phyloP scores from a whole-genome alignment of 2,113 vertebrate species.

The Indicator indicator region DNA sequence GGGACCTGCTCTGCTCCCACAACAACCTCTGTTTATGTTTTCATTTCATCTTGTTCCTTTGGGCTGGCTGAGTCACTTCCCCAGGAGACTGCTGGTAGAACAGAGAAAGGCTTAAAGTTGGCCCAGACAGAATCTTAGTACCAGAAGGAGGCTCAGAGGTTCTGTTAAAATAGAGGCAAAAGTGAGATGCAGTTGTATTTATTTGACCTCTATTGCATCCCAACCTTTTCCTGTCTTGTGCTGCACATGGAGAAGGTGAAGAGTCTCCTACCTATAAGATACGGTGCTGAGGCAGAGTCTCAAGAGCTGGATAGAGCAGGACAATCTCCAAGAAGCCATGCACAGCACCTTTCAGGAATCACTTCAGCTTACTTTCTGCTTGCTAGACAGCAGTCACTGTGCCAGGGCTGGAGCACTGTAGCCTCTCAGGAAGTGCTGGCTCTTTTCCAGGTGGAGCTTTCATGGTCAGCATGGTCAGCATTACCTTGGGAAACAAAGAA shows the following conservation, averaged over 20 bases:
- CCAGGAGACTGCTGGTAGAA: background rate
- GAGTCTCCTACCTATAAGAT: background rate
- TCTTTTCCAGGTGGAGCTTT: background rate
- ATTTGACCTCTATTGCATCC: background rate
- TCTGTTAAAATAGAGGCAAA: background rate
- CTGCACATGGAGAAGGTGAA: background rate
- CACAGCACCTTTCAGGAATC: background rate
- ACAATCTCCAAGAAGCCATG: background rate
- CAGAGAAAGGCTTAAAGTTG: background rate
- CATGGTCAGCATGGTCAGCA: background rate
- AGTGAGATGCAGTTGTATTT: accelerated
- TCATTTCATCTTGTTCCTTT: background rate
- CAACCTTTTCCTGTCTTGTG: background rate
- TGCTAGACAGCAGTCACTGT: background rate
- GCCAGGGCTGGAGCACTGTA: background rate
- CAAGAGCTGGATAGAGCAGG: background rate
- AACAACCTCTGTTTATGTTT: background rate
- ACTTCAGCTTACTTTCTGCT: background rate
- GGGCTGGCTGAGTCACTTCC: background rate
- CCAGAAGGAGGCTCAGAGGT: background rate
- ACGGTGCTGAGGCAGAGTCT: background rate
- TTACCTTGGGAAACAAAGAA: background rate
- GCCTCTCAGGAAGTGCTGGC: background rate
- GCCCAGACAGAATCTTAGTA: background rate
- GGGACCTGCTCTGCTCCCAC: background rate